These are phyloP conservation scores for Eledone cirrhosa DNA, from an alignment of 2,888 invertebrate species.

Conservation along the genomic window DNA sequence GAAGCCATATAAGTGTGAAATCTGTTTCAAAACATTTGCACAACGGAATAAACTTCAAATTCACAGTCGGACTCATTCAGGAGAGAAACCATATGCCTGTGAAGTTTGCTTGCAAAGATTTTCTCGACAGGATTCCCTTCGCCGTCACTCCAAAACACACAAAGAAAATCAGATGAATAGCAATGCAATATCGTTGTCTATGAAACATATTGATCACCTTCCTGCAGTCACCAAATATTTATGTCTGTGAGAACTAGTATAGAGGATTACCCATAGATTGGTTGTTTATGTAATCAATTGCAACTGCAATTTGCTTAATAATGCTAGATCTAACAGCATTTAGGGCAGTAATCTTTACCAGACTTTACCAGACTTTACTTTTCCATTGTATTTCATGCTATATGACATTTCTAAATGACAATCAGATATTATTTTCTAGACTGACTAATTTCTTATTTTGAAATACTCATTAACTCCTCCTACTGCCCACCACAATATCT, in stretches of 20 bases:
- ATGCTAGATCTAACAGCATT: too few relatives aligned
- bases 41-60: slow-evolving; percentile 5
- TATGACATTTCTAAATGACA: too few relatives aligned
- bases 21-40: slow-evolving; percentile 14
- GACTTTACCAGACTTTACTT: too few relatives aligned
- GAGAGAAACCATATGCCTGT: slow-evolving; percentile 6
- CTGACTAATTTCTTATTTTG: too few relatives aligned
- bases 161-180: neutral
- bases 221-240: slow-evolving; percentile 17
- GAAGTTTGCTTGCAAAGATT: slow-evolving; percentile 23
- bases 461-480: too few relatives aligned
- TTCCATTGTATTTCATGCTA: too few relatives aligned
- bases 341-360: too few relatives aligned
- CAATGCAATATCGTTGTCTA: neutral
- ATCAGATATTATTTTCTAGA: too few relatives aligned
- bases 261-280: too few relatives aligned
- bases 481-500: too few relatives aligned
- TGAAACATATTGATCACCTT: slow-evolving; percentile 10
- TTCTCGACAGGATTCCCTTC: slow-evolving; percentile 22
- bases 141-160: slow-evolving; percentile 9
- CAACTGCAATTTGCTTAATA: too few relatives aligned
- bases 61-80: slow-evolving; percentile 17
- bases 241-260: neutral
- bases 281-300: too few relatives aligned
- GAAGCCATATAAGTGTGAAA: slow-evolving; percentile 2